These are phyloP conservation scores for Nannoperca obscura DNA, from an alignment of 2,797 vertebrate species.

Conservation along the genomic window DNA sequence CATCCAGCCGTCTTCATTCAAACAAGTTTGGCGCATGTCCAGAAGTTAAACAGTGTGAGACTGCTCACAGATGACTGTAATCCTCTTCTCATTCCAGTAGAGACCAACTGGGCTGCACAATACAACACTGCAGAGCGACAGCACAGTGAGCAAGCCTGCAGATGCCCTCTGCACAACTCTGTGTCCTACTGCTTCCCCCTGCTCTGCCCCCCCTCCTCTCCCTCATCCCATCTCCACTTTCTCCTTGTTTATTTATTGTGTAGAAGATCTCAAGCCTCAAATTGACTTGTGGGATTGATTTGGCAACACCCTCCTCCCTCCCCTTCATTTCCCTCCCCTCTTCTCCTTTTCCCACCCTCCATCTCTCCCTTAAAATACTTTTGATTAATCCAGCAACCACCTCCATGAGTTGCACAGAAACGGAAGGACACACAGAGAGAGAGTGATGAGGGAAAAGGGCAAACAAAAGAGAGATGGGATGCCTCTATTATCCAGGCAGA, in stretches of 20 bases:
- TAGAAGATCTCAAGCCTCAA: conserved; percentile 71
- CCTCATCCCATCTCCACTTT: conserved; percentile 46
- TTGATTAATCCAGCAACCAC: conserved; percentile 72
- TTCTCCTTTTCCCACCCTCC: conserved; percentile 43
- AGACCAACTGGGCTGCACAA: conserved; percentile 45
- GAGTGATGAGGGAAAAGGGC: neutral
- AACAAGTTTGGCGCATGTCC: conserved; percentile 16
- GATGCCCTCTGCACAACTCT: conserved; percentile 67
- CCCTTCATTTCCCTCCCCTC: conserved; percentile 44
- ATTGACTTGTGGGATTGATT: conserved; percentile 80
- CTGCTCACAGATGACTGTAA: conserved; percentile 58
- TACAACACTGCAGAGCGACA: conserved; percentile 50
- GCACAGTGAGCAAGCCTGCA: conserved; percentile 42
- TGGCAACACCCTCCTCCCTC: conserved; percentile 53
- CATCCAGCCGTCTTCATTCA: conserved; percentile 9
- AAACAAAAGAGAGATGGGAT: conserved; percentile 39
- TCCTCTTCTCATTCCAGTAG: conserved; percentile 51
- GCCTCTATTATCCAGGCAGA: conserved; percentile 42
- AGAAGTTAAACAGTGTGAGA: conserved; percentile 51
- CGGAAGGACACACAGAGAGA: conserved; percentile 17
- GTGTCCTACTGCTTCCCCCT: conserved; percentile 22
- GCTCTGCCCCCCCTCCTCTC: neutral
- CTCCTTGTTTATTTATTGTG: conserved; percentile 78
- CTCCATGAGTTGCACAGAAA: conserved; percentile 40
- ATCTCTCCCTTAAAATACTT: conserved; percentile 66